These are phyloP conservation scores for Unio pictorum DNA, from an alignment of 2,888 invertebrate species.

Conservation along the genomic window DNA sequence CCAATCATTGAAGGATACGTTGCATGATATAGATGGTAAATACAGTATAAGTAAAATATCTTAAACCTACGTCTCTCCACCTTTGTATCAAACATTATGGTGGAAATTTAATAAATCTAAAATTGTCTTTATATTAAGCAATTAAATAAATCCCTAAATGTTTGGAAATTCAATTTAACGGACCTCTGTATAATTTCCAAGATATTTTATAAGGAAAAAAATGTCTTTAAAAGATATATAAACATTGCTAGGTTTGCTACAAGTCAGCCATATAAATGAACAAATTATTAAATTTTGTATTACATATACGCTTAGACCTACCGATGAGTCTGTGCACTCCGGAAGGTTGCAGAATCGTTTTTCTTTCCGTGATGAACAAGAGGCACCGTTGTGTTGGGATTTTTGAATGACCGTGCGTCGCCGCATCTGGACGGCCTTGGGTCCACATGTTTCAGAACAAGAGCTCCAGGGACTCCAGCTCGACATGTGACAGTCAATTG, in stretches of 20 bases:
- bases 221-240: no score
- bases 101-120: no score
- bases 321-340: slow-evolving; percentile 54
- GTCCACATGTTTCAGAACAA: slow-evolving; percentile 73
- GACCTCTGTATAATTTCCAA: background rate
- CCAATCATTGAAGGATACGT: no score
- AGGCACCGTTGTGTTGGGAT: slow-evolving; percentile 54
- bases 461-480: slow-evolving; percentile 74
- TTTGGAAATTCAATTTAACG: no score
- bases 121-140: no score
- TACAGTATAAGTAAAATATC: no score
- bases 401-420: slow-evolving; percentile 47
- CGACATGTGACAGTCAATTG: slow-evolving; percentile 59
- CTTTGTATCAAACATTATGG: no score
- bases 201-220: no score
- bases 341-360: slow-evolving; percentile 65
- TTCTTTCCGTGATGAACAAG: slow-evolving; percentile 58
- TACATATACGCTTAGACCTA: slow-evolving; percentile 21
- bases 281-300: background rate
- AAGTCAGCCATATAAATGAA: background rate
- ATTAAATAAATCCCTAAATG: no score
- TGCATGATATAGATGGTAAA: no score
- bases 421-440: slow-evolving; percentile 61
- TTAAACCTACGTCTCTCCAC: no score
- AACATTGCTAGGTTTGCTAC: no score